Evolutionary conservation across 1,140 invertebrate genomes (phyloP).

Genomic region (Bathynomus jamesi): DNA sequence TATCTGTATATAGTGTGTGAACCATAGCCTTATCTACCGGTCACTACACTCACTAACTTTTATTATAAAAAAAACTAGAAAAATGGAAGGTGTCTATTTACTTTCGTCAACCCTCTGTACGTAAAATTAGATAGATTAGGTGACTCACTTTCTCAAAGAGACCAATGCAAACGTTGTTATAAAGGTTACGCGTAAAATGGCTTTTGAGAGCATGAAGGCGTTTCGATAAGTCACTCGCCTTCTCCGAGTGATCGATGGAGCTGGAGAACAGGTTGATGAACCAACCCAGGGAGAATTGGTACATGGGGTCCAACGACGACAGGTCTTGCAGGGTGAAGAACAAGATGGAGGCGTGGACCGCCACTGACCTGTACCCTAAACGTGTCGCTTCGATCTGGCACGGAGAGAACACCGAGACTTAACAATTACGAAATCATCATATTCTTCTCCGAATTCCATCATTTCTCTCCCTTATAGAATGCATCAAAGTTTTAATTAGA

Average conservation of each 20-base stretch:
- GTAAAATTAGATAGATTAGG: too few species aligned
- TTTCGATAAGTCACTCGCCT: conserved; percentile 64
- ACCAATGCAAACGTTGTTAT: conserved; percentile 50
- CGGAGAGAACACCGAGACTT: not conserved
- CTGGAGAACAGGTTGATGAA: conserved; percentile 83
- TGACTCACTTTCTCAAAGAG: conserved; percentile 55
- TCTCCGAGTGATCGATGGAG: conserved; percentile 86
- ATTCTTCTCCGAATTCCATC: too few species aligned
- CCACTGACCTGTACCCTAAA: conserved; percentile 76
- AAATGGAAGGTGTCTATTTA: too few species aligned
- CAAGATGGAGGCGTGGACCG: conserved; percentile 76
- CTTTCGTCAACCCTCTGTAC: too few species aligned
- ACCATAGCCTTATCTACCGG: too few species aligned
- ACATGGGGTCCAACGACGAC: conserved; percentile 93
- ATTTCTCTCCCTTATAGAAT: too few species aligned
- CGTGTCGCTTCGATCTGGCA: conserved; percentile 51
- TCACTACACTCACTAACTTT: too few species aligned
- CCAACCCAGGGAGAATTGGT: conserved; percentile 91
- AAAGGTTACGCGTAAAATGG: conserved; percentile 51
- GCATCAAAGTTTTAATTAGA: too few species aligned
- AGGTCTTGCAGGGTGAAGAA: conserved; percentile 87
- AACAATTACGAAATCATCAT: too few species aligned
- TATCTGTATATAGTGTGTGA: too few species aligned
- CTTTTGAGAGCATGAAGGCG: conserved; percentile 60
- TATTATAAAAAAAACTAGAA: too few species aligned